Evolutionary conservation across 1,140 invertebrate genomes (phyloP).

Genomic region (Euura saliciscinereae): DNA sequence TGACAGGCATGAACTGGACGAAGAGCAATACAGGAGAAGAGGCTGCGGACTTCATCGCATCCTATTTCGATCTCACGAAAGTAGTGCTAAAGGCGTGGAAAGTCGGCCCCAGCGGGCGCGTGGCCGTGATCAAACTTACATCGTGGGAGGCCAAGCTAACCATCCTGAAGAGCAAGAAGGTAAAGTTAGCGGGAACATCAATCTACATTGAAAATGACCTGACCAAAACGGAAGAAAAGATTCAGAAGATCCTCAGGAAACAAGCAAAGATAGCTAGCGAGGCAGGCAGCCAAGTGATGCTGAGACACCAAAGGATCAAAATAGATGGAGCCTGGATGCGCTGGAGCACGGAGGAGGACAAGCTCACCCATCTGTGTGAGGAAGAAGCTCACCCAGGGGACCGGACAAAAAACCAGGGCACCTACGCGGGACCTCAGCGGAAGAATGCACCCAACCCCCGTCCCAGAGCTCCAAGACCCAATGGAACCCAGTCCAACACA

Average conservation of each 20-base stretch:
- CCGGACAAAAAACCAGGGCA: no score
- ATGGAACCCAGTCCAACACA: no score
- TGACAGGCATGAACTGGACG: neutral
- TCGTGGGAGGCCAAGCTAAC: neutral
- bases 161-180: neutral
- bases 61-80: neutral
- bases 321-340: conserved; percentile 11
- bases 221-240: neutral
- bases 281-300: neutral
- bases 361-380: no score
- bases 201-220: conserved; percentile 8
- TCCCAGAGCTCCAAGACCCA: no score
- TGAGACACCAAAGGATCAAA: conserved; percentile 6
- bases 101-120: neutral
- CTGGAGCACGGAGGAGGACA: neutral
- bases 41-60: neutral
- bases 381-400: no score
- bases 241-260: neutral
- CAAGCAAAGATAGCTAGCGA: neutral
- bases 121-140: neutral
- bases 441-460: no score
- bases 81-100: neutral
- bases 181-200: neutral
- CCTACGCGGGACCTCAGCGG: no score
- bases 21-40: conserved; percentile 2